phyloP scores from a whole-genome alignment of 2,797 vertebrate genomes.

The Hoplostethus atlanticus region DNA sequence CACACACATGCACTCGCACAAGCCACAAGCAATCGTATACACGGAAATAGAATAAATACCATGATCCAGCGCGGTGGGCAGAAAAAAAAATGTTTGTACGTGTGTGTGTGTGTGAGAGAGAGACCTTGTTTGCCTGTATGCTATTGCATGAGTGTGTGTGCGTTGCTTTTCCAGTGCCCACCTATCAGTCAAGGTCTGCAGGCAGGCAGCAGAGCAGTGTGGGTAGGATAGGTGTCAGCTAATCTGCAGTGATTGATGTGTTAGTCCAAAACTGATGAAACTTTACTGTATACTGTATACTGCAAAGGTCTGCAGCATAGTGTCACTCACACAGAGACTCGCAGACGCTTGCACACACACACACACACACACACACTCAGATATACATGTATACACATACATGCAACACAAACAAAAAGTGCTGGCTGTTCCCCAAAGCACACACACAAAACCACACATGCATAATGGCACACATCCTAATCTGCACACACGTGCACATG shows the following conservation, averaged over 20 bases:
- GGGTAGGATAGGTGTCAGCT: slow-evolving; percentile 78
- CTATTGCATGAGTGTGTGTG: slow-evolving; percentile 36
- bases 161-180: slow-evolving; percentile 60
- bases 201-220: slow-evolving; percentile 71
- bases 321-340: slow-evolving; percentile 8
- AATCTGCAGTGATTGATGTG: slow-evolving; percentile 80
- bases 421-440: slow-evolving; percentile 6
- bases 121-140: slow-evolving; percentile 58
- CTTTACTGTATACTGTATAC: slow-evolving; percentile 56
- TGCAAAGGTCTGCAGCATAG: slow-evolving; percentile 30
- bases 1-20: not conserved
- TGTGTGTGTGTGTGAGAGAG: slow-evolving; percentile 22
- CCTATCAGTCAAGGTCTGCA: slow-evolving; percentile 69
- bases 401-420: not conserved
- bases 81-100: slow-evolving; percentile 40
- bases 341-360: no score
- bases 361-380: no score
- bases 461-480: slow-evolving; percentile 32
- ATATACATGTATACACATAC: not conserved
- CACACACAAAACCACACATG: slow-evolving; percentile 14
- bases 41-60: slow-evolving; percentile 44
- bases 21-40: slow-evolving; percentile 32
- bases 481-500: slow-evolving; percentile 5
- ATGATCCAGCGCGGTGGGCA: slow-evolving; percentile 50
- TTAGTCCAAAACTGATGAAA: slow-evolving; percentile 68